phyloP scores from a whole-genome alignment of 2,888 invertebrate genomes.

The Cantharis lateralis region DNA sequence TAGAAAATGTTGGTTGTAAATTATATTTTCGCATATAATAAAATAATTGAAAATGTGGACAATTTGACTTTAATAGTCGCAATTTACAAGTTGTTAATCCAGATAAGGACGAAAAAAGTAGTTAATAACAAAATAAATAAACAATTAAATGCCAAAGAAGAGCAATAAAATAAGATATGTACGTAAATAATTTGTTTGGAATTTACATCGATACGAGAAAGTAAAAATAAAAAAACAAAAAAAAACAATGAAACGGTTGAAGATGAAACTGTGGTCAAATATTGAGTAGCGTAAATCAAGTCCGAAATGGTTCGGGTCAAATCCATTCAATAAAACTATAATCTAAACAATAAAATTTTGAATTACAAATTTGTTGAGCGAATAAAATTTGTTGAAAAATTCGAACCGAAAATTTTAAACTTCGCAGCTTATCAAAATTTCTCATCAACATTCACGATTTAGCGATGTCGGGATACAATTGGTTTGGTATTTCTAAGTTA shows the following conservation, averaged over 20 bases:
- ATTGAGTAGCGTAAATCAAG: neutral
- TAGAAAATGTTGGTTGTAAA: neutral
- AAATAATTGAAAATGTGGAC: neutral
- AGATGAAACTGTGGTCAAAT: neutral
- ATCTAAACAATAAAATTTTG: conserved; percentile 55
- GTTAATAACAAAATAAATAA: neutral
- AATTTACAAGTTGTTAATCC: neutral
- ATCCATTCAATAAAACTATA: conserved; percentile 48
- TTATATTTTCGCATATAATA: neutral
- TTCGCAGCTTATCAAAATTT: conserved; percentile 50
- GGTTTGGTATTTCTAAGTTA: neutral
- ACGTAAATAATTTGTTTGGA: neutral
- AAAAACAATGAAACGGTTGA: neutral
- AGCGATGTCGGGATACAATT: neutral
- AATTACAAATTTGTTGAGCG: conserved; percentile 54
- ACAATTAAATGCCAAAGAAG: neutral
- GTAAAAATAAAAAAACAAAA: neutral
- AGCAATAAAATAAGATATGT: neutral
- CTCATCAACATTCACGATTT: conserved; percentile 46
- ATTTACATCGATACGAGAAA: neutral
- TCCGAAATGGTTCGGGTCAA: conserved; percentile 31
- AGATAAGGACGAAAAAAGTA: neutral
- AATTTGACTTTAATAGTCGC: neutral
- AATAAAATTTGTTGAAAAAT: conserved; percentile 53
- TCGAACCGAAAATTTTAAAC: conserved; percentile 52